Evolutionary conservation across 2,797 vertebrate genomes (phyloP).

Genomic region (Scolopax rusticola): DNA sequence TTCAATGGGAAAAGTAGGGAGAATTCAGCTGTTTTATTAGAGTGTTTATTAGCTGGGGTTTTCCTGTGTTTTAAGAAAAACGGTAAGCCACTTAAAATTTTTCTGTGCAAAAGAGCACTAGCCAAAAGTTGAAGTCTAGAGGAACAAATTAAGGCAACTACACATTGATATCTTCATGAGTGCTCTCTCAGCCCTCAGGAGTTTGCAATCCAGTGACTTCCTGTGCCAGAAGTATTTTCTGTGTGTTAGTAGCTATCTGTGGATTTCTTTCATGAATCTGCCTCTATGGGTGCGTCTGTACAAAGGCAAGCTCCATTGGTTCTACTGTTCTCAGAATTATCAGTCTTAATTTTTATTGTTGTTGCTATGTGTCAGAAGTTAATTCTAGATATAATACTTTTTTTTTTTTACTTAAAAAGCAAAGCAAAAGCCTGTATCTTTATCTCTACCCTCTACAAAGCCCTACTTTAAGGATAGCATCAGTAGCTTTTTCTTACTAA

Average conservation of each 20-base stretch:
- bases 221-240: constrained; percentile 11
- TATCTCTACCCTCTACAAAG: neutral
- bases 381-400: neutral
- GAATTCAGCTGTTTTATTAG: neutral
- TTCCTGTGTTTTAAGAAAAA: neutral
- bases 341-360: neutral
- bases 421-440: neutral
- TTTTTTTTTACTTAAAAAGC: neutral
- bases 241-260: neutral
- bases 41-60: neutral
- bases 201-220: neutral
- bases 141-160: neutral
- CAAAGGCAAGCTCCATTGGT: constrained; percentile 4
- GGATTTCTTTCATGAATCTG: neutral
- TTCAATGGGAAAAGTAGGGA: neutral
- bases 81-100: neutral
- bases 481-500: neutral
- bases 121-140: neutral
- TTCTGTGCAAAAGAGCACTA: neutral
- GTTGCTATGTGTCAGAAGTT: neutral
- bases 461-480: neutral
- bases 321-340: neutral
- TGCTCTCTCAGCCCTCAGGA: neutral
- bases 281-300: neutral
- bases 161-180: neutral